Conservation (phyloP, 2,888 invertebrate species). For the Lacanobia oleracea region DNA sequence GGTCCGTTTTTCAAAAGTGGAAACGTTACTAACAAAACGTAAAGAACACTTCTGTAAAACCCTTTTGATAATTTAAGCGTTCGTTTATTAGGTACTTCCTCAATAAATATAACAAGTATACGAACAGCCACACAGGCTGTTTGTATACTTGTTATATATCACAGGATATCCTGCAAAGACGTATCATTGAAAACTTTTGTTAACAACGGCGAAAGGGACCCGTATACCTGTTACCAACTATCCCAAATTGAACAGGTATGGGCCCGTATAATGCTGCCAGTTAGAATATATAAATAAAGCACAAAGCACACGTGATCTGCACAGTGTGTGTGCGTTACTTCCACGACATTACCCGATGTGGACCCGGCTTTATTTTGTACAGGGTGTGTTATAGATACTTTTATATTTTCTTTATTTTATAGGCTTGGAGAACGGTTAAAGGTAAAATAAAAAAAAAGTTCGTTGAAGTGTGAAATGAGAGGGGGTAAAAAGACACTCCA, state of each 20-base stretch:
- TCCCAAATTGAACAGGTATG: constrained; percentile 19
- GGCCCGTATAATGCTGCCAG: constrained; percentile 10
- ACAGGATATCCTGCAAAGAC: constrained; percentile 16
- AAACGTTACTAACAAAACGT: not conserved
- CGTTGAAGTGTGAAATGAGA: not conserved
- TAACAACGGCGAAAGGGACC: not conserved
- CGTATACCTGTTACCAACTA: constrained; percentile 14
- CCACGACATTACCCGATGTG: constrained; percentile 58
- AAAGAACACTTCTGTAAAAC: not conserved
- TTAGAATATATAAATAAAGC: constrained; percentile 53
- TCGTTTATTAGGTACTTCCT: constrained; percentile 5
- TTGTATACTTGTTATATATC: too few relatives aligned
- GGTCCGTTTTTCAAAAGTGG: not conserved
- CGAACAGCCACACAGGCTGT: too few relatives aligned
- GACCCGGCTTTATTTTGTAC: constrained; percentile 47
- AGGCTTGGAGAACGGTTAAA: not conserved
- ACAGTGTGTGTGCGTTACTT: constrained; percentile 52
- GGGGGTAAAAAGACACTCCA: not conserved
- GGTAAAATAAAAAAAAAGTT: not conserved
- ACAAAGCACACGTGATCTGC: constrained; percentile 50
- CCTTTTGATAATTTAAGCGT: not conserved
- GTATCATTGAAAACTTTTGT: constrained; percentile 33
- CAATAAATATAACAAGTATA: not conserved
- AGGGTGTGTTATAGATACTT: constrained; percentile 20
- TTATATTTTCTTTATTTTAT: not conserved